These are phyloP conservation scores for Aptenodytes patagonicus DNA, from an alignment of 2,113 vertebrate species.

Conservation along the genomic window DNA sequence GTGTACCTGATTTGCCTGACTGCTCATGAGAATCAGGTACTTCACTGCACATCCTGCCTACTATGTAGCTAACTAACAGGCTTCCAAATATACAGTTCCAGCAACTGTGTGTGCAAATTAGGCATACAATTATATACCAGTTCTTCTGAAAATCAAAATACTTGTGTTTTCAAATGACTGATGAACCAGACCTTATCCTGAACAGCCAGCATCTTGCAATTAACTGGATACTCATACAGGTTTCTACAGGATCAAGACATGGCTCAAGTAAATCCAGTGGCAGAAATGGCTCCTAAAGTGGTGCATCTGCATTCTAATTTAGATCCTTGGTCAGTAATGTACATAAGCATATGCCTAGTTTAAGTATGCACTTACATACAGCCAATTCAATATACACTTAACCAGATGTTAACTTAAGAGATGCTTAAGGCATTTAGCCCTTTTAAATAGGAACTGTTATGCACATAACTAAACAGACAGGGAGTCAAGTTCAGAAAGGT, in stretches of 20 bases:
- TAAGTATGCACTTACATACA: constrained; percentile 4
- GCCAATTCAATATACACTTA: not conserved
- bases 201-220: not conserved
- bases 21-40: not conserved
- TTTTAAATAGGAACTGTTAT: not conserved
- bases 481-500: not conserved
- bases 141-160: not conserved
- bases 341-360: constrained; percentile 37
- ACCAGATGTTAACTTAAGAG: not conserved
- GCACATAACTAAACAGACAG: not conserved
- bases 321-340: not conserved
- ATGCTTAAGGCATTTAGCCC: not conserved
- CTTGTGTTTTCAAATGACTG: not conserved
- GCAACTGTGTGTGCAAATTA: constrained; percentile 26
- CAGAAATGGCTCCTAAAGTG: not conserved
- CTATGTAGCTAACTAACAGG: not conserved
- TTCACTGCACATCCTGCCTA: not conserved
- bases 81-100: not conserved
- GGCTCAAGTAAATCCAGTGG: not conserved
- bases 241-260: not conserved
- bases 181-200: not conserved
- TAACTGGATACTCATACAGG: not conserved
- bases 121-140: constrained; percentile 20
- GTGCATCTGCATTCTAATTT: not conserved
- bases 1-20: not conserved